phyloP scores from a whole-genome alignment of 2,113 vertebrate species.

The Myiopsitta monachus region DNA sequence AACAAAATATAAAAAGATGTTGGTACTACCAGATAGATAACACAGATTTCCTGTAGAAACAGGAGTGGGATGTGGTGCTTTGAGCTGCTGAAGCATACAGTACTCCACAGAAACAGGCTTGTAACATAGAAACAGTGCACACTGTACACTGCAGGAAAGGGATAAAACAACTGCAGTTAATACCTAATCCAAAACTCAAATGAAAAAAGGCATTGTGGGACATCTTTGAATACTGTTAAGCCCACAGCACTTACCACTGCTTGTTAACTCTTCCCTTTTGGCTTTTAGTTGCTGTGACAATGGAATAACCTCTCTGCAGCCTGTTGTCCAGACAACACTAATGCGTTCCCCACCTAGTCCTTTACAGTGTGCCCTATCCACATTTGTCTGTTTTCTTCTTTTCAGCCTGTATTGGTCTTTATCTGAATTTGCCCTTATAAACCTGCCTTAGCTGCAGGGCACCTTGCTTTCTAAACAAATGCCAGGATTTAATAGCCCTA shows the following conservation, averaged over 20 bases:
- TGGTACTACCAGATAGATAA: neutral
- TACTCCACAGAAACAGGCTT: neutral
- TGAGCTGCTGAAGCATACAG: neutral
- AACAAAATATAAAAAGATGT: neutral
- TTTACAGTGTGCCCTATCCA: neutral
- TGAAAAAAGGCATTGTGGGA: neutral
- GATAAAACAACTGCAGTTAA: neutral
- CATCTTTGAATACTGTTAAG: neutral
- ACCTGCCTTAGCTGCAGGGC: neutral
- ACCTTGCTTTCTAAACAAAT: neutral
- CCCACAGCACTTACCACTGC: neutral
- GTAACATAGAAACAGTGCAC: neutral
- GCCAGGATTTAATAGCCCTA: neutral
- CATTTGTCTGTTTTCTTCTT: neutral
- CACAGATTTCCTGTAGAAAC: neutral
- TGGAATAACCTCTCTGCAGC: neutral
- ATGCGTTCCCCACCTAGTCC: neutral
- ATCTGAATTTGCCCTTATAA: neutral
- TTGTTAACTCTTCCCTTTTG: neutral
- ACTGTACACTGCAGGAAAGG: neutral
- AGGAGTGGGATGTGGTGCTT: neutral
- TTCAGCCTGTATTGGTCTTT: neutral
- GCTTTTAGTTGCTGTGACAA: neutral
- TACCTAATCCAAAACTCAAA: neutral
- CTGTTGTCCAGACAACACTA: neutral